Evolutionary conservation across 2,113 vertebrate genomes (phyloP), one percentile per base, ranked within the genome.

Genomic region (Lamprotornis superbus): DNA sequence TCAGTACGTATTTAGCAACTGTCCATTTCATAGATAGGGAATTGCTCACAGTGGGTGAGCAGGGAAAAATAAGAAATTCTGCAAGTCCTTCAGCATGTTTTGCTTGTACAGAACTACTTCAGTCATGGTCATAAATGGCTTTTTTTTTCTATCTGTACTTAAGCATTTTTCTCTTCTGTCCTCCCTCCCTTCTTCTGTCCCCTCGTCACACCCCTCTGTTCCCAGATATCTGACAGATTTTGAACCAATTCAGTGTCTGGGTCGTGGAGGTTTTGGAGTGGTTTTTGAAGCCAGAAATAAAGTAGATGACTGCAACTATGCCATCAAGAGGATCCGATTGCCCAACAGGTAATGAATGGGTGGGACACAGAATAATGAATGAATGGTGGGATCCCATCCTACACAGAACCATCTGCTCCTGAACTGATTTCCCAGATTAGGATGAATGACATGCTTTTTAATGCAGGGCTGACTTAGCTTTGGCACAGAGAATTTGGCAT

Each of bases 251-350:
- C 99, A 99, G 95, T 99, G 99, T 96, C 98, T 99, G 55, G 99
- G 99, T 31, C 98, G 98, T 15, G 99, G 99, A 28, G 99, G 99
- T 24, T 99, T 99, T 88, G 99, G 99, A 23, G 99, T 99, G 4
- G 99, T 99, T 83, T 99, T 99, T 97, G 99, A 99, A 98, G 99
- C 99, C 68, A 98, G 97, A 92, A 99, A 99, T 98, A 99, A 99
- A 98, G 99, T 99, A 76, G 99, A 99, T 30, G 99, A 99, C 97
- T 99, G 99, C 97, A 98, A 99, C 96, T 99, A 99, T 35, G 99
- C 99, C 75, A 99, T 99, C 98, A 99, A 99, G 97, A 98, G 99
- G 92, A 99, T 99, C 94, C 99, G 99, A 20, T 98, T 99, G 70
- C 99, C 99, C 69, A 99, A 99, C 97, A 99, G 99, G 99, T 99